Base-by-base conservation (phyloP, 2,797 vertebrate species). In the Neosilurus mollespiculum region DNA sequence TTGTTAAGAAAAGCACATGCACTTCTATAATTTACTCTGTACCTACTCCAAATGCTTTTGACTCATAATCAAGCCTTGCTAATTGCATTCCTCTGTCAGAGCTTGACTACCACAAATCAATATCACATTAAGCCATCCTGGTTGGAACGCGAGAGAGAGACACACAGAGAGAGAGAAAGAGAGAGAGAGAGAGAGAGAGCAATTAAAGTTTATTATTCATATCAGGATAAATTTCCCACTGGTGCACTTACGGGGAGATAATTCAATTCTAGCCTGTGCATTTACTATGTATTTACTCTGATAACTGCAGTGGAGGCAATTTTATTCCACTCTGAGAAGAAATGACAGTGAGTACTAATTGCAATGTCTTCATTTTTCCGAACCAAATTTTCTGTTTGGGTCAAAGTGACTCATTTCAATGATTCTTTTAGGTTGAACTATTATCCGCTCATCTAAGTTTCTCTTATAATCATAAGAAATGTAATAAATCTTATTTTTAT, bases 221-320 rank as follows among this genome's bases (percentile, higher is more conserved):
- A 78, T 78, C 70, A 54, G 14, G 15, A 30, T 7, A 62, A 82
- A 81, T 86, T 86, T 84, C 80, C 82, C 80, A 30, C 61, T 37
- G 78, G 83, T 64, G 73, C 53, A 58, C 80, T 81, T 81, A 81
- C 34, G 77, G 26, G 58, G 14, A 59, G 71, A 51, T 62, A 54
- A 51, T 79, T 24, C 61, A 51, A 5, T 79, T n/a, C 49, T 79
- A 65, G 22, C 62, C 11, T 54, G 24, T 53, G n/a, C 43, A 65
- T 65, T 18, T 18, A 16, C 37, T 78, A 8, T 18, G 61, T 30
- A 12, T 76, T 18, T 34, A 37, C 43, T 43, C 4, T 77, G 12
- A n/a, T 73, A 73, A 73, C 24, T 11, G 9, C 15, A 49, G 8
- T 30, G n/a, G 24, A 56, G 71, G 26, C 24, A 54, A 37, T 22